Evolutionary conservation across 2,888 invertebrate species (phyloP).

Genomic region (Congeria kusceri): DNA sequence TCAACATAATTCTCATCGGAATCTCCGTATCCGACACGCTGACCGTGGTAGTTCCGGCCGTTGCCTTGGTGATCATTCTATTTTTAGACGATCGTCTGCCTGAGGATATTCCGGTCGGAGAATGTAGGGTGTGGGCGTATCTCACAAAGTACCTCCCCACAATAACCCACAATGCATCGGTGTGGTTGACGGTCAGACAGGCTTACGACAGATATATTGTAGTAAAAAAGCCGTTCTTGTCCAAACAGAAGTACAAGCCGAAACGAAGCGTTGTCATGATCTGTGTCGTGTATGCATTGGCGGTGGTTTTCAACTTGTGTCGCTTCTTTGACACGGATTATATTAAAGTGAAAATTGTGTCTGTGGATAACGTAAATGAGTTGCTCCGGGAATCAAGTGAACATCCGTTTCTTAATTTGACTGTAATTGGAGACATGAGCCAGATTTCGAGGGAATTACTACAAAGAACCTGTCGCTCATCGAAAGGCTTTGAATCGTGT

Average conservation of each 20-base stretch:
- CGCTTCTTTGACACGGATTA: conserved; percentile 92
- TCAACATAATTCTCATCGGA: conserved; percentile 95
- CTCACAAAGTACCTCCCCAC: conserved; percentile 76
- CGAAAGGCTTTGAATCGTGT: conserved; percentile 61
- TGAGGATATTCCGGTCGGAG: conserved; percentile 90
- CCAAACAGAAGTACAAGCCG: conserved; percentile 90
- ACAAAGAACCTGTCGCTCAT: conserved; percentile 21
- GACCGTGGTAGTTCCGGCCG: conserved; percentile 87
- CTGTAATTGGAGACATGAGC: too few relatives aligned
- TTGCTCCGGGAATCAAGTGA: too few relatives aligned
- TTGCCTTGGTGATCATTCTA: conserved; percentile 92
- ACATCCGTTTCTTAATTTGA: too few relatives aligned
- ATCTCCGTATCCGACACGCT: conserved; percentile 98
- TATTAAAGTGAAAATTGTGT: conserved; percentile 81
- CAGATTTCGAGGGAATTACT: neutral
- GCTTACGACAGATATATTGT: conserved; percentile 97
- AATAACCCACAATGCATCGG: conserved; percentile 94
- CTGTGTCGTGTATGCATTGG: conserved; percentile 91
- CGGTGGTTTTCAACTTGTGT: conserved; percentile 93
- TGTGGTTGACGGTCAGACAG: conserved; percentile 95
- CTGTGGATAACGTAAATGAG: neutral
- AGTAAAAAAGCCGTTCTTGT: conserved; percentile 95
- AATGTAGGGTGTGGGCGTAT: conserved; percentile 91
- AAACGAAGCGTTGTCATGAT: conserved; percentile 91
- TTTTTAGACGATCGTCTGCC: conserved; percentile 95